Conservation (phyloP, 2,797 vertebrate genomes). For the Pelochelys cantorii region DNA sequence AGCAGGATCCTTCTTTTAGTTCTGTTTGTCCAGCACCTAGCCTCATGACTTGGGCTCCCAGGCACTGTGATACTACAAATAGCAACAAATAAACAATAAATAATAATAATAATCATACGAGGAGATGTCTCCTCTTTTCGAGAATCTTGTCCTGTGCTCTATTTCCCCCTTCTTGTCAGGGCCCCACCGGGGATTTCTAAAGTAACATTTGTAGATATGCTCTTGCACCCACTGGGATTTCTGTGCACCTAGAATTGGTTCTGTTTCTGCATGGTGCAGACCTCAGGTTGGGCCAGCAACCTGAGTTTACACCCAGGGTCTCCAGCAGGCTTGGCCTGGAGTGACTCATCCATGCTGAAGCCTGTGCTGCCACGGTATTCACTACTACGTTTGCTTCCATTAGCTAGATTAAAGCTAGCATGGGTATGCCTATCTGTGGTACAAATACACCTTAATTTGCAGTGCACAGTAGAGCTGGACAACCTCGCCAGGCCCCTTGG, state of each 20-base stretch:
- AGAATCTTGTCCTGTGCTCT: not conserved
- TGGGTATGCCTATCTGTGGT: not conserved
- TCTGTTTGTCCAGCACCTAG: no score
- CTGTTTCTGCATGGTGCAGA: not conserved
- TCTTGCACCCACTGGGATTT: not conserved
- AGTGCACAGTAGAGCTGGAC: not conserved
- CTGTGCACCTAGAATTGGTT: not conserved
- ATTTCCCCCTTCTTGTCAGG: not conserved
- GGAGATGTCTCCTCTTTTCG: not conserved
- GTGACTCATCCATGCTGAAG: not conserved
- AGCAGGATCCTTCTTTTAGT: no score
- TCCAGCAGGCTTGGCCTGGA: not conserved
- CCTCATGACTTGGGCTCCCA: no score
- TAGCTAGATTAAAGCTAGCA: not conserved
- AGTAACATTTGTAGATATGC: not conserved
- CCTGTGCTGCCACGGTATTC: not conserved
- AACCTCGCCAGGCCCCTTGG: no score
- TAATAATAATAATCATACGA: no score
- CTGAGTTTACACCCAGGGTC: not conserved
- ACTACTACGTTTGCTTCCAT: not conserved
- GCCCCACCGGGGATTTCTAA: not conserved
- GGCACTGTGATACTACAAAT: no score
- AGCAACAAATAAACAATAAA: no score
- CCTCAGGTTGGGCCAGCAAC: not conserved
- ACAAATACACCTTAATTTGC: not conserved